A percentile compares a stretch with the other conserved stretches of the same genome.
Conservation (phyloP, 2,113 vertebrate species). For the Lepidothrix coronata region DNA sequence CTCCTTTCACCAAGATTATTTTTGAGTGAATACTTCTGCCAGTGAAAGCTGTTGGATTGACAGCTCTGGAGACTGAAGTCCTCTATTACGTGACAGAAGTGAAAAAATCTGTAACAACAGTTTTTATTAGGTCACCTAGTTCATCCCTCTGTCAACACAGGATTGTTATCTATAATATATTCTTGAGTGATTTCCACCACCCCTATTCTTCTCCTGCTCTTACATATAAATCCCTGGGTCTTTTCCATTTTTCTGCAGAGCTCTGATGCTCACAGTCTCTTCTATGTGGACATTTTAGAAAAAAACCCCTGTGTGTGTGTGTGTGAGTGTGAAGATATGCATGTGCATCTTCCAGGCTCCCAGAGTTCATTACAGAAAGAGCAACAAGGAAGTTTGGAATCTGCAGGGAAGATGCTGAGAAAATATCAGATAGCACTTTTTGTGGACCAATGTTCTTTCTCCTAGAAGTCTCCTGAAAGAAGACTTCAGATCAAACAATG, state of each 20-base stretch:
- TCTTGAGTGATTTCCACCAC: neutral
- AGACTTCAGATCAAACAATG: neutral
- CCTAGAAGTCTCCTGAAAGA: neutral
- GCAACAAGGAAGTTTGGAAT: neutral
- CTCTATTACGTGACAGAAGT: slow-evolving; percentile 46
- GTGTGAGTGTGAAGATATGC: neutral
- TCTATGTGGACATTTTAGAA: neutral
- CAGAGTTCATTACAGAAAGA: neutral
- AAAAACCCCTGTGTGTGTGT: neutral
- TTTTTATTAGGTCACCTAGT: slow-evolving; percentile 65
- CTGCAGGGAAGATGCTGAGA: neutral
- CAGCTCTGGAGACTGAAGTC: slow-evolving; percentile 53
- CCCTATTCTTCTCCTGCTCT: neutral
- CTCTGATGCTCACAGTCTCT: neutral
- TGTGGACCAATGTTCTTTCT: neutral
- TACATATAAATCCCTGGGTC: neutral
- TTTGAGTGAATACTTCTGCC: slow-evolving; percentile 39
- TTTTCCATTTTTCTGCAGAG: neutral
- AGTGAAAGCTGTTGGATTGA: slow-evolving; percentile 53
- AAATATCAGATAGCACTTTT: neutral
- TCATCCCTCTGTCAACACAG: slow-evolving; percentile 48
- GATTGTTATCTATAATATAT: slow-evolving; percentile 3
- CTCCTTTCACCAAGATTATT: slow-evolving; percentile 46
- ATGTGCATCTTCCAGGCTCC: neutral
- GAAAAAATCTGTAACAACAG: slow-evolving; percentile 39